Conservation (phyloP, 2,113 vertebrate species). For the Cyprinodon variegatus region DNA sequence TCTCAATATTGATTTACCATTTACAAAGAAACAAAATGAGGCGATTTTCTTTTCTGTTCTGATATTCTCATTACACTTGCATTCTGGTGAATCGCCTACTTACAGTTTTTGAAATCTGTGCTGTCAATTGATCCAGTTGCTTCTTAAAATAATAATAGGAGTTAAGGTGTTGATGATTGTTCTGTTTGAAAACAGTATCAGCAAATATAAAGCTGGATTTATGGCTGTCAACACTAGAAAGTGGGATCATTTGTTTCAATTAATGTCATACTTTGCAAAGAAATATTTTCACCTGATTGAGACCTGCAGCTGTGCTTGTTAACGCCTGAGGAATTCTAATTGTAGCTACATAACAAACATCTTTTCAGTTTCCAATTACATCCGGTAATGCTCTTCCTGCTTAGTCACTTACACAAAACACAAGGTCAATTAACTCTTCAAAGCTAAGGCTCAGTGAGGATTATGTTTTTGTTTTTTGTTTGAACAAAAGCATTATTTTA, state of each 20-base stretch:
- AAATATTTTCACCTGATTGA: conserved; percentile 55
- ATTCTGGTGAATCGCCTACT: conserved; percentile 58
- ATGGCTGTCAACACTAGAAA: conserved; percentile 11
- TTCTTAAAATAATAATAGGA: conserved; percentile 40
- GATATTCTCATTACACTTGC: conserved; percentile 72
- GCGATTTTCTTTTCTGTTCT: conserved; percentile 71
- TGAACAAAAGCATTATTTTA: conserved; percentile 3
- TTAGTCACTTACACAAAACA: conserved; percentile 38
- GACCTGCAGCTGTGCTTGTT: conserved; percentile 56
- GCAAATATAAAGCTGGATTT: conserved; percentile 5
- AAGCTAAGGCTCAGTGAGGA: conserved; percentile 22
- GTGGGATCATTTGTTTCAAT: conserved; percentile 27
- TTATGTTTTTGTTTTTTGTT: not conserved
- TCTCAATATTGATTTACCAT: conserved; percentile 64
- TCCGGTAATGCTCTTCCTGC: conserved; percentile 57
- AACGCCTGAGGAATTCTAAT: conserved; percentile 65
- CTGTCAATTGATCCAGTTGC: conserved; percentile 53
- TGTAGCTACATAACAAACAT: conserved; percentile 58
- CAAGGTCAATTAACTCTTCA: conserved; percentile 57
- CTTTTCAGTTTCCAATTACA: conserved; percentile 61
- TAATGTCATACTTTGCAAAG: conserved; percentile 38
- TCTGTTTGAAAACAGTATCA: conserved; percentile 9
- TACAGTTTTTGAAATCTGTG: conserved; percentile 36
- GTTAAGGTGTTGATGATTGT: conserved; percentile 23
- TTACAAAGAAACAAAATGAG: conserved; percentile 56